Evolutionary conservation across 2,113 vertebrate genomes (phyloP), one percentile per base, ranked within the genome.

Genomic region (Drymodes brunneopygia): DNA sequence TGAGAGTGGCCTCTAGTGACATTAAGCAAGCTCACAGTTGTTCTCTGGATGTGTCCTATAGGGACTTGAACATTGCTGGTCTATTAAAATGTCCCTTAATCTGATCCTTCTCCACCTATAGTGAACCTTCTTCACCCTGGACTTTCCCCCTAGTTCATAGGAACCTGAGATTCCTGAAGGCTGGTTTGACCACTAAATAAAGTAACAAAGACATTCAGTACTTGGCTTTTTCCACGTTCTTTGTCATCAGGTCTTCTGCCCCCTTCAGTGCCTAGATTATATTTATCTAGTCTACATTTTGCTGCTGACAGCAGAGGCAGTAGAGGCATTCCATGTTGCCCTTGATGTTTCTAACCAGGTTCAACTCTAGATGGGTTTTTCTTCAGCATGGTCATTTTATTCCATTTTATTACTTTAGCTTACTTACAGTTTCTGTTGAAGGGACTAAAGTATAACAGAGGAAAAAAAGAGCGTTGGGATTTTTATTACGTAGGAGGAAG

Each of bases 401-500:
- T 91, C 29, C 4, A 48, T 53, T 58, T 77, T 33, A 44, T 67
- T 84, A 4, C 62, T 73, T 70, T 45, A 66, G 15, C 28, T 88
- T 82, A 15, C 16, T 50, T 56, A 36, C 0, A 0, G 4, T 67
- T 95, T 74, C 23, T 94, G 21, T 62, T 54, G 33, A 81, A 50
- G 14, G 10, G 6, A 14, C 35, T 75, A 53, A 87, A 70, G 23
- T 61, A 80, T 35, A 38, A 71, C 23, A 57, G 14, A 17, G 6
- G 22, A 54, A 64, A 62, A 27, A n/a, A 47, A 25, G 15, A n/a
- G 1, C 1, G 2, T 17, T 58, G 24, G 2, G 7, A 1, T 25
- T 67, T 81, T 67, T 69, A 80, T 80, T 40, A 27, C 31, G 13
- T 22, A 60, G 50, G 27, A 86, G 42, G 25, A 72, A 56, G 28